A percentile compares a stretch with the other conserved stretches of the same genome.
Conservation (phyloP, 2,888 invertebrate genomes). For the Sympetrum striolatum region DNA sequence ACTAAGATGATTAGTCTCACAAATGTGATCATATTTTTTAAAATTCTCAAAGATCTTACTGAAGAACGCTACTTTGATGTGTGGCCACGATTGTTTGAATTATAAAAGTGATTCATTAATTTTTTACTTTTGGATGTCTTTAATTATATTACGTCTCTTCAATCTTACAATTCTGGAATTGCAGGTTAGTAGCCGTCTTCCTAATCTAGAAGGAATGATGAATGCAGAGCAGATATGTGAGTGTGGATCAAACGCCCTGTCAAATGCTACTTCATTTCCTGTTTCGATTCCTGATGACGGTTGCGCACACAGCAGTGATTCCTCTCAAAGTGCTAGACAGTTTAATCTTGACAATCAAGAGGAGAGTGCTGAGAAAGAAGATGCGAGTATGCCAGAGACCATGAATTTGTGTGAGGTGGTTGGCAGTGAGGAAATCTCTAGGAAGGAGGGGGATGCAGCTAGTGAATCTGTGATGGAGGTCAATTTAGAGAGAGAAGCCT, state of each 20-base stretch:
- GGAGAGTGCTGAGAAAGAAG: neutral
- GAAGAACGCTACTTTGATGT: no score
- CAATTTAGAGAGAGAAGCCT: neutral
- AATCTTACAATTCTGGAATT: neutral
- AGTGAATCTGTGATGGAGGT: no score
- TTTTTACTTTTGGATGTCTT: no score
- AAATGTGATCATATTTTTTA: no score
- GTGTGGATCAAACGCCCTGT: neutral
- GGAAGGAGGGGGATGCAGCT: no score
- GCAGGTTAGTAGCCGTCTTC: conserved; percentile 1
- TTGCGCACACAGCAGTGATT: neutral
- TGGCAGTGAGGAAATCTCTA: neutral
- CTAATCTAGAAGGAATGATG: neutral
- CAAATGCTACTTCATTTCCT: neutral
- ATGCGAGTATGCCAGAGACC: neutral
- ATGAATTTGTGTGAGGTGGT: neutral
- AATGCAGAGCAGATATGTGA: neutral
- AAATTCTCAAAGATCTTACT: no score
- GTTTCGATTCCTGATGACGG: neutral
- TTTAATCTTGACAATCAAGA: neutral
- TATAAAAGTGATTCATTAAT: no score
- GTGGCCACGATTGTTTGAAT: no score
- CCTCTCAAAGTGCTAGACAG: neutral
- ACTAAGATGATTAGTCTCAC: no score
- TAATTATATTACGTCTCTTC: no score